These are phyloP conservation scores for Lycaon pictus DNA, from an alignment of 2,113 vertebrate genomes.

Conservation along the genomic window DNA sequence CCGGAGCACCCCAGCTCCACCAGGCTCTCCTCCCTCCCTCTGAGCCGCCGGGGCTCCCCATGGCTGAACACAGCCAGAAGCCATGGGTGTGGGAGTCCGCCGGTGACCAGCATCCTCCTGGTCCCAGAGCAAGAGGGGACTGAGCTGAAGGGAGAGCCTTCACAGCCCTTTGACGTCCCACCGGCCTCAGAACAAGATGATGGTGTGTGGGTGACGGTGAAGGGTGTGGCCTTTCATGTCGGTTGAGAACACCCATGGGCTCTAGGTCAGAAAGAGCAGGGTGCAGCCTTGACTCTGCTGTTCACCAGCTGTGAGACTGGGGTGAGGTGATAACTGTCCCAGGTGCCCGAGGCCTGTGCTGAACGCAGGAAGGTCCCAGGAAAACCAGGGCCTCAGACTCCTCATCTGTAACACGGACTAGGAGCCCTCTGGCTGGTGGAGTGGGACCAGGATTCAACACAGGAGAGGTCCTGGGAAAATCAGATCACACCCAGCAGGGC, in stretches of 20 bases:
- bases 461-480: not conserved
- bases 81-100: not conserved
- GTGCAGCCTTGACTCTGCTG: not conserved
- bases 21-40: not conserved
- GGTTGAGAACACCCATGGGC: not conserved
- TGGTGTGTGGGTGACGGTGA: accelerated
- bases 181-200: not conserved
- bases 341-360: not conserved
- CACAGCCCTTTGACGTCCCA: not conserved
- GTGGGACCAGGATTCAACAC: not conserved
- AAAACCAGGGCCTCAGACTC: not conserved
- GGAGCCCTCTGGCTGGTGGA: accelerated
- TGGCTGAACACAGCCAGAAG: not conserved
- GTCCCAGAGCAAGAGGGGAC: not conserved
- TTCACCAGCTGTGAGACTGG: not conserved
- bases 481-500: not conserved
- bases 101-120: not conserved
- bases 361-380: not conserved
- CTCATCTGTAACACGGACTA: not conserved
- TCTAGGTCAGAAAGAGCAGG: not conserved
- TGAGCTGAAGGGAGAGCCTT: not conserved
- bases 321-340: accelerated
- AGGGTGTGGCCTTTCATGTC: not conserved
- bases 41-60: not conserved
- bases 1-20: accelerated